Percentiles rank a stretch among this genome's conserved stretches.
Conservation (phyloP, 2,113 vertebrate genomes). For the Gila orcuttii region DNA sequence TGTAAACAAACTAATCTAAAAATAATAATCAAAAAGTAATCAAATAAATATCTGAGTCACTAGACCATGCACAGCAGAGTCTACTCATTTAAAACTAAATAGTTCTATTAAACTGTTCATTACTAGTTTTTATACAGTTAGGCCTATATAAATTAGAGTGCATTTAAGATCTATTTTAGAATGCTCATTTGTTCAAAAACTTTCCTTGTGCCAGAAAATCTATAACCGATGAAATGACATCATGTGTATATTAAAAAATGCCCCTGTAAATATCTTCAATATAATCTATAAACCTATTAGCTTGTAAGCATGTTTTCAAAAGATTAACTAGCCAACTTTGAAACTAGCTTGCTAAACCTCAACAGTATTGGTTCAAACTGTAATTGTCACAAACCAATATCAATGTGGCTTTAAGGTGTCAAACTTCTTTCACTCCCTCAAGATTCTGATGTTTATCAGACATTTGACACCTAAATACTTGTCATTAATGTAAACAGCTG, state of each 20-base stretch:
- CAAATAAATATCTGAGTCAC: no score
- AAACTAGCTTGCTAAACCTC: neutral
- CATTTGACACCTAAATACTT: constrained; percentile 73
- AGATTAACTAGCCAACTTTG: neutral
- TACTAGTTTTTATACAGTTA: neutral
- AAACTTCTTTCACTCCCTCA: constrained; percentile 70
- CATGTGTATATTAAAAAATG: neutral
- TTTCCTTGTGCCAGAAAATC: neutral
- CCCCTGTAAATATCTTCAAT: neutral
- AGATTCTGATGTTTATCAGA: constrained; percentile 70
- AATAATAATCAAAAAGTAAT: no score
- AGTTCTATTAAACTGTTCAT: neutral
- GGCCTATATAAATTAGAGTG: neutral
- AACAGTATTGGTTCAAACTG: constrained; percentile 63
- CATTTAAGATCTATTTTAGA: neutral
- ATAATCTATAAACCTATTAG: neutral
- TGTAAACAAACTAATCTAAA: no score
- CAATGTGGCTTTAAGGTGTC: constrained; percentile 75
- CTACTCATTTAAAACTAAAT: no score
- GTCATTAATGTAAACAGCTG: constrained; percentile 72
- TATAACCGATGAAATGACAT: neutral
- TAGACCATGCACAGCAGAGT: no score
- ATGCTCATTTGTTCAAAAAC: neutral
- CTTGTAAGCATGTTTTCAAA: neutral
- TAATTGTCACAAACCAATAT: constrained; percentile 68